These are phyloP conservation scores for Heliconius hortense DNA, from an alignment of 2,888 invertebrate species.

Conservation along the genomic window DNA sequence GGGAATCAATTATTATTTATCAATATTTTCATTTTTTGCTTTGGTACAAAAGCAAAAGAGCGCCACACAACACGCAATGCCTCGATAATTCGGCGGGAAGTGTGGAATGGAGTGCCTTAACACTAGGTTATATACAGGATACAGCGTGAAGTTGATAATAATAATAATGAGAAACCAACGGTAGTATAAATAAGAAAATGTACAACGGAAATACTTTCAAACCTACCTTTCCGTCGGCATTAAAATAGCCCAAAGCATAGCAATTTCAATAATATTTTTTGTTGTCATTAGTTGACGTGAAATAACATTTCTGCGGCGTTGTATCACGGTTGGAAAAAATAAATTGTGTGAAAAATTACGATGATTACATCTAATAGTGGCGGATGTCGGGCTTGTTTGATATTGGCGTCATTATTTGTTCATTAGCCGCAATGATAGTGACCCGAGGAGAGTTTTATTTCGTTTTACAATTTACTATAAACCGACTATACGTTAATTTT, in stretches of 20 bases:
- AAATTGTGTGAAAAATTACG: conserved; percentile 82
- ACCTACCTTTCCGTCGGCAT: conserved; percentile 24
- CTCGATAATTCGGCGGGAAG: too few species aligned
- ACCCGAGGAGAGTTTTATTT: conserved; percentile 28
- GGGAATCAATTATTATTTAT: too few species aligned
- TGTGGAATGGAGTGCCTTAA: too few species aligned
- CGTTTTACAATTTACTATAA: conserved; percentile 15
- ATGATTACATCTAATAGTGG: conserved; percentile 79
- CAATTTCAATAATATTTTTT: conserved; percentile 68
- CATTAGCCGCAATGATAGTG: conserved; percentile 61
- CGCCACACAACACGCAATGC: too few species aligned
- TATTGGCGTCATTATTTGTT: conserved; percentile 74
- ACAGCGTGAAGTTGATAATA: too few species aligned
- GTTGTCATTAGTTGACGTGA: conserved; percentile 77
- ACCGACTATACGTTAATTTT: conserved; percentile 9
- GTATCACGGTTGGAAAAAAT: conserved; percentile 67
- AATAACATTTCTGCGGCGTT: conserved; percentile 65
- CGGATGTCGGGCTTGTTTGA: conserved; percentile 66
- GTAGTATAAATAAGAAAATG: not conserved
- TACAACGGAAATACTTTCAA: conserved; percentile 2
- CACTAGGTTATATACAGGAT: too few species aligned
- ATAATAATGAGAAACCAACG: not conserved
- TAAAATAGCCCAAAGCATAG: conserved; percentile 38
- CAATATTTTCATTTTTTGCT: too few species aligned
- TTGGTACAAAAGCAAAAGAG: too few species aligned